These are phyloP conservation scores for Corythoichthys intestinalis DNA, from an alignment of 2,113 vertebrate species.

Conservation along the genomic window DNA sequence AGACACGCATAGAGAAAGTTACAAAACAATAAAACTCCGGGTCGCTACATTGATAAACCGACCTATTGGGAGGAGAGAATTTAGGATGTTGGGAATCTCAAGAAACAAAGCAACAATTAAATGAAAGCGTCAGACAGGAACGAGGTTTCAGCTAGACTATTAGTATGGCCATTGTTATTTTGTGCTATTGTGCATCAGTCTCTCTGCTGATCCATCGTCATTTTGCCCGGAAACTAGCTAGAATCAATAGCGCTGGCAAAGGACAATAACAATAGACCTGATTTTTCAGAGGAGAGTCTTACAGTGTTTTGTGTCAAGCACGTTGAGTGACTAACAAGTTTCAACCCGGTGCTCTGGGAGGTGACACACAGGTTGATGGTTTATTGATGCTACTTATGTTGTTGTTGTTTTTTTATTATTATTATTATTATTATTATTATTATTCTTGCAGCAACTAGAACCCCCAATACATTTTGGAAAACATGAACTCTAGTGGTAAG, in stretches of 20 bases:
- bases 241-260: conserved; percentile 34
- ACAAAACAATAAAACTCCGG: background rate
- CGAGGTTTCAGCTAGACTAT: conserved; percentile 43
- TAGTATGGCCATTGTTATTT: conserved; percentile 28
- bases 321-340: conserved; percentile 3
- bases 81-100: conserved; percentile 41
- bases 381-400: conserved; percentile 36
- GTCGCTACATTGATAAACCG: conserved; percentile 17
- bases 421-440: background rate
- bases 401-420: conserved; percentile 12
- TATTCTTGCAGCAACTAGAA: conserved; percentile 29
- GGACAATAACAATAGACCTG: conserved; percentile 20
- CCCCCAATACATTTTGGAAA: conserved; percentile 23
- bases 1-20: conserved; percentile 29
- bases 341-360: conserved; percentile 28
- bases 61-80: conserved; percentile 30
- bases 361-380: conserved; percentile 23
- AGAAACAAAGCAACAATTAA: conserved; percentile 19
- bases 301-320: background rate
- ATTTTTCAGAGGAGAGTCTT: conserved; percentile 14
- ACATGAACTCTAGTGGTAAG: conserved; percentile 24
- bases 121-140: conserved; percentile 35
- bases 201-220: conserved; percentile 34
- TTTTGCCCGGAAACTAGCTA: conserved; percentile 14
- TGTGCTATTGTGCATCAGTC: conserved; percentile 33